phyloP scores from a whole-genome alignment of 2,113 vertebrate genomes.

The Phalacrocorax pelagicus region DNA sequence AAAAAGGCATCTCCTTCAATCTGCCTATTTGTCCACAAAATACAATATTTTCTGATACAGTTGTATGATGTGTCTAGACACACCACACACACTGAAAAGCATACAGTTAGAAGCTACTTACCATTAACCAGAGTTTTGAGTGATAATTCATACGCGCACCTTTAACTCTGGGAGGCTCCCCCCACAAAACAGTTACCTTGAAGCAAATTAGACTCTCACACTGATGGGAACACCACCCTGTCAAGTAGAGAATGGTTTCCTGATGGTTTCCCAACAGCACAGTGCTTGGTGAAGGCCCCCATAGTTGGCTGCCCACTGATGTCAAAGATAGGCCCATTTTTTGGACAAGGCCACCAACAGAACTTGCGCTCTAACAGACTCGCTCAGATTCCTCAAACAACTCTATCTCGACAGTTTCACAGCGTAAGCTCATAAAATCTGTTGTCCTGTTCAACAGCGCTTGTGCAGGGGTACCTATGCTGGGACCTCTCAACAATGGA shows the following conservation, averaged over 20 bases:
- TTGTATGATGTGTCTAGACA: not conserved
- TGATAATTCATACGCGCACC: not conserved
- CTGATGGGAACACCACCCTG: not conserved
- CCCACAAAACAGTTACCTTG: not conserved
- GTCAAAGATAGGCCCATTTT: not conserved
- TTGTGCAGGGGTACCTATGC: not conserved
- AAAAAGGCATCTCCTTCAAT: not conserved
- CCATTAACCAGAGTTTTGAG: not conserved
- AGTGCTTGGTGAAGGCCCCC: not conserved
- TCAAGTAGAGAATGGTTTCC: not conserved
- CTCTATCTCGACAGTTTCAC: rapidly evolving
- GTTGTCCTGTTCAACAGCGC: not conserved
- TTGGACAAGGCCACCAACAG: not conserved
- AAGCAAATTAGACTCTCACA: not conserved
- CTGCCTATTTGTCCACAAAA: not conserved
- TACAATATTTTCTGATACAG: not conserved
- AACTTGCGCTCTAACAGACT: not conserved
- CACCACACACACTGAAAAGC: not conserved
- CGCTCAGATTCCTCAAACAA: not conserved
- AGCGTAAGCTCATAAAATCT: not conserved
- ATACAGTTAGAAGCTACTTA: not conserved
- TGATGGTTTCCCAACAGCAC: not conserved
- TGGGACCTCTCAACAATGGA: not conserved
- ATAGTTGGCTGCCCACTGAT: not conserved
- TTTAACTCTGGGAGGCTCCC: not conserved